Evolutionary conservation across 2,888 invertebrate species (phyloP).

Genomic region (Taphrorychus bicolor): DNA sequence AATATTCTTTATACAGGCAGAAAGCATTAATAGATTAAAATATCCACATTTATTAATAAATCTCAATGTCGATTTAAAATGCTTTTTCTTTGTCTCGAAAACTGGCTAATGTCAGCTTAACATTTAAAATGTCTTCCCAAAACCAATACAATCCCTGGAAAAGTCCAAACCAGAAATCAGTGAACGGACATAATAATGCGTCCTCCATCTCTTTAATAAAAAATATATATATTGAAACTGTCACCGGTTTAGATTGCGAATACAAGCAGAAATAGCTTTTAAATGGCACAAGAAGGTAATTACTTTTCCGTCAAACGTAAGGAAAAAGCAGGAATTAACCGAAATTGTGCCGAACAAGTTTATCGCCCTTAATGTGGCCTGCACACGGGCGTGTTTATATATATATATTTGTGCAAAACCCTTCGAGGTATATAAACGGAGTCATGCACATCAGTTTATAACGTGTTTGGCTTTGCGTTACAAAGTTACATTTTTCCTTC

Average conservation of each 20-base stretch:
- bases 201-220: not conserved
- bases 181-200: not conserved
- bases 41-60: no score
- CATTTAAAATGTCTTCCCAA: no score
- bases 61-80: no score
- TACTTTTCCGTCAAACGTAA: slow-evolving; percentile 26
- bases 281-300: slow-evolving; percentile 21
- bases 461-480: no score
- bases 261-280: slow-evolving; percentile 11
- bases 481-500: no score
- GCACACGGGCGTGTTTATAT: slow-evolving; percentile 18
- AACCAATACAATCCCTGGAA: no score
- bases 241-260: not conserved
- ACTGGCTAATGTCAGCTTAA: no score
- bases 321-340: slow-evolving; percentile 23
- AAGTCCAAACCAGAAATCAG: not conserved
- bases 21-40: no score
- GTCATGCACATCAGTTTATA: slow-evolving; percentile 44
- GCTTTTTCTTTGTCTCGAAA: no score
- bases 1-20: no score
- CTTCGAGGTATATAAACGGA: slow-evolving; percentile 39
- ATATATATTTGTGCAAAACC: slow-evolving; percentile 26
- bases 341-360: slow-evolving; percentile 18
- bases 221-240: not conserved
- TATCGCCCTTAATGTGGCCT: slow-evolving; percentile 31